Evolutionary conservation across 1,140 invertebrate species (phyloP).

Genomic region (Microplitis demolitor): DNA sequence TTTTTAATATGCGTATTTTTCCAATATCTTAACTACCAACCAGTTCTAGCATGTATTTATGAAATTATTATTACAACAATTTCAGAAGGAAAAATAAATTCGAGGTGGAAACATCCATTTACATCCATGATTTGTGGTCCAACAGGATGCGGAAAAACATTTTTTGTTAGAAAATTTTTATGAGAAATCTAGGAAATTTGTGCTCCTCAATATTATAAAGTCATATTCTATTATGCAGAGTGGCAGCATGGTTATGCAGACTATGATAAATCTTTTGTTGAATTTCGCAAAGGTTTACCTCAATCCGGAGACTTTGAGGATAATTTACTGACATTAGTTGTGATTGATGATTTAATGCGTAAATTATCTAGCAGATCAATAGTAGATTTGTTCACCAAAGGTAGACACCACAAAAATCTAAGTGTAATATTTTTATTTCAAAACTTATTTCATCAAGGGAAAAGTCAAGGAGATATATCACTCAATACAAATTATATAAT

Average conservation of each 20-base stretch:
- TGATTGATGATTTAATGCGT: conserved; percentile 1
- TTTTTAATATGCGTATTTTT: too few species aligned
- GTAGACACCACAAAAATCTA: conserved; percentile 6
- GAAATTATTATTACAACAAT: too few species aligned
- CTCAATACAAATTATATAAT: conserved; percentile 32
- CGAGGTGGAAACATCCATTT: conserved; percentile 27
- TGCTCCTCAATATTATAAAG: not conserved
- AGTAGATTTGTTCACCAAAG: conserved; percentile 16
- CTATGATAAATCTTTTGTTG: conserved; percentile 7
- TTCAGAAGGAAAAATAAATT: too few species aligned
- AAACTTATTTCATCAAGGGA: not conserved
- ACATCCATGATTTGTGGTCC: conserved; percentile 23
- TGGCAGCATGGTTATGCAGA: conserved; percentile 22
- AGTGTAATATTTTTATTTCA: not conserved
- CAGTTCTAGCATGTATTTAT: too few species aligned
- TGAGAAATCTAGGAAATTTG: conserved; percentile 13
- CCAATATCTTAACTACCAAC: too few species aligned
- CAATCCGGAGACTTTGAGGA: conserved; percentile 11
- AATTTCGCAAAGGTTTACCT: conserved; percentile 32
- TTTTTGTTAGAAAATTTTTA: conserved; percentile 26
- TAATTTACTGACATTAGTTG: too few species aligned
- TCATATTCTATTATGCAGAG: conserved; percentile 29
- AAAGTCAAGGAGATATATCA: not conserved
- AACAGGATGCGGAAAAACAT: conserved; percentile 26
- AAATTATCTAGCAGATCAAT: conserved; percentile 9